Evolutionary conservation across 2,888 invertebrate genomes (phyloP), one percentile per base, ranked within the genome.

Genomic region (Malacosoma neustria): DNA sequence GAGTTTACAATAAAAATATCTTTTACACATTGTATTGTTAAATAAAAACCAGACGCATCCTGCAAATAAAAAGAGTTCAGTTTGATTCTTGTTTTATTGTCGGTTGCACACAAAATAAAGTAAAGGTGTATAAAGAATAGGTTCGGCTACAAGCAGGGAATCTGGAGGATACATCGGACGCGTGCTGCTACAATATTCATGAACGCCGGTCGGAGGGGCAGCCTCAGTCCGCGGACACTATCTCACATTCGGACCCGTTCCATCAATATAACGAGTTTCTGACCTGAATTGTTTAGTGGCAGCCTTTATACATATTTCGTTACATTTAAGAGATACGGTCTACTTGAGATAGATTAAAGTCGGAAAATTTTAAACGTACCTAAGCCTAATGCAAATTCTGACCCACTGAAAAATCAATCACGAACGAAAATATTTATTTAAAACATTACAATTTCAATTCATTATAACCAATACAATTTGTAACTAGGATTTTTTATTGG

Each of bases 101-200:
- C 51, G 51, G 55, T 48, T 57, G 55, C 54, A 57, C 56, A 51
- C 47, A 60, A 54, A 60, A 51, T 54, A 61, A 61, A 61, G 62
- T 60, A 63, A 61, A 56, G 57, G 57, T 48, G 49, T 51, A 54
- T 52, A 58, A 50, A 53, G 46, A 62, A 60, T 59, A 61, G 63
- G 56, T 52, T 45, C 51, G 59, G 60, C 57, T 61, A 63, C 58
- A 57, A 52, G 58, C 53, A 51, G 49, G 62, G 71, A 72, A 70
- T 72, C 72, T 70, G 65, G 57, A 67, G 62, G 61, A 63, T 67
- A 57, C 61, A 54, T 51, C 53, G 61, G 60, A 63, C 55, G 56
- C 62, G 64, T 61, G 67, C 62, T 69, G 52, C 55, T 74, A 59
- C 68, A 75, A 74, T 74, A 75, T 76, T 75, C 73, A 76, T 76